Conservation (phyloP, 2,113 vertebrate genomes). For the Vidua chalybeata region DNA sequence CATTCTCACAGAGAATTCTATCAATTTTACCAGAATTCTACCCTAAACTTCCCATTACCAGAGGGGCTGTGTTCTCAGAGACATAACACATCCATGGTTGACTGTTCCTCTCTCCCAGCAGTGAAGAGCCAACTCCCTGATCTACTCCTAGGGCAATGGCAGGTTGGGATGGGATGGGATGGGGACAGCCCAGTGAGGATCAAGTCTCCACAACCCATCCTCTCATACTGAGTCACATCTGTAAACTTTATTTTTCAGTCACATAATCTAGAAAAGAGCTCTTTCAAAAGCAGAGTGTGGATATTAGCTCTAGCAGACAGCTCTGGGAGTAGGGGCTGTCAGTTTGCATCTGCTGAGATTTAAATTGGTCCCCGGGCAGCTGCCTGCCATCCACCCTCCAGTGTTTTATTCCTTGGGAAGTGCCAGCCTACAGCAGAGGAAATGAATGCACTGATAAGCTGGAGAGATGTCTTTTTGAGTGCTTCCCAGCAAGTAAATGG, state of each 20-base stretch:
- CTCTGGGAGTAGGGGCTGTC: constrained; percentile 3
- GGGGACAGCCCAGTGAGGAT: neutral
- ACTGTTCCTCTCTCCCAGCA: neutral
- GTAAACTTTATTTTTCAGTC: constrained; percentile 22
- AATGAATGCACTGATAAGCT: neutral
- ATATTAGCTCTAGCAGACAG: neutral
- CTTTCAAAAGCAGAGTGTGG: neutral
- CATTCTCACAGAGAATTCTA: neutral
- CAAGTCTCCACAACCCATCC: neutral
- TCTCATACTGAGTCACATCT: neutral
- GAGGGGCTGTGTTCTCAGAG: neutral
- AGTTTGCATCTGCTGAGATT: neutral
- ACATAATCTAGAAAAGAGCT: neutral
- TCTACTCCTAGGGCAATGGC: neutral
- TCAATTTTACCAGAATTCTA: neutral
- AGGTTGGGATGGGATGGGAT: neutral
- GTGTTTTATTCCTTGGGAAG: neutral
- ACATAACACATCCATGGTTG: neutral
- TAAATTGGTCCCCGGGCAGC: neutral
- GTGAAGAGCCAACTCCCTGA: neutral
- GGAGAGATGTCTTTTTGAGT: neutral
- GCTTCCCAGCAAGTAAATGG: neutral
- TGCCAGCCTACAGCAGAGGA: neutral
- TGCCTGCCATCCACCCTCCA: neutral
- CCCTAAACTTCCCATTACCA: neutral